Evolutionary conservation across 2,888 invertebrate genomes (phyloP).

Genomic region (Netelia virgata): DNA sequence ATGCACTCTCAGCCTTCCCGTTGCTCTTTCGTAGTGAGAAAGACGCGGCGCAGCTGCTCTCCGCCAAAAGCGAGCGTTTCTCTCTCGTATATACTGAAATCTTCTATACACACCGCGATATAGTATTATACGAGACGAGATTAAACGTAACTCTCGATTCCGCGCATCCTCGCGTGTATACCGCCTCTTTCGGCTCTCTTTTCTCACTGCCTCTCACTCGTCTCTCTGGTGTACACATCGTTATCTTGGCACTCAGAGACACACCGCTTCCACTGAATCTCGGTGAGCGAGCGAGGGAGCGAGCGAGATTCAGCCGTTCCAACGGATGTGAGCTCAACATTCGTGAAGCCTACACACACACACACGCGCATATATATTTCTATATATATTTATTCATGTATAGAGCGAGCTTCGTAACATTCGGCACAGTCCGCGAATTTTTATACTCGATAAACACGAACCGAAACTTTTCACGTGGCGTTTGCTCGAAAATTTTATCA

Average conservation of each 20-base stretch:
- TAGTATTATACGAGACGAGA: conserved; percentile 63
- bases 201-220: conserved; percentile 10
- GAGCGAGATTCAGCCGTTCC: conserved; percentile 27
- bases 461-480: conserved; percentile 26
- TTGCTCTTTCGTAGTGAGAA: conserved; percentile 41
- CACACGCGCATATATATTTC: conserved; percentile 28
- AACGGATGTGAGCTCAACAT: conserved; percentile 30
- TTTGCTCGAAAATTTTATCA: conserved; percentile 19
- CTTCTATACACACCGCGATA: conserved; percentile 63
- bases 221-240: conserved; percentile 74
- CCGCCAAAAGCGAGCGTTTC: conserved; percentile 54
- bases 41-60: conserved; percentile 49
- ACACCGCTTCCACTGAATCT: conserved; percentile 71
- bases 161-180: conserved; percentile 36
- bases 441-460: conserved; percentile 12
- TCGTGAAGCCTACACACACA: neutral
- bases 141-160: conserved; percentile 69
- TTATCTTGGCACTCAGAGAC: conserved; percentile 72
- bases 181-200: conserved; percentile 36
- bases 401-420: neutral
- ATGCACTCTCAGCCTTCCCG: conserved; percentile 53
- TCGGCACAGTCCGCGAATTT: conserved; percentile 37
- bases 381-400: neutral
- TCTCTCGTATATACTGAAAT: conserved; percentile 47
- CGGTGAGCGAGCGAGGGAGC: conserved; percentile 26